A percentile compares a stretch with the other conserved stretches of the same genome.
phyloP scores from a whole-genome alignment of 2,888 invertebrate species.

The Mongoloraphidia duomilia region DNA sequence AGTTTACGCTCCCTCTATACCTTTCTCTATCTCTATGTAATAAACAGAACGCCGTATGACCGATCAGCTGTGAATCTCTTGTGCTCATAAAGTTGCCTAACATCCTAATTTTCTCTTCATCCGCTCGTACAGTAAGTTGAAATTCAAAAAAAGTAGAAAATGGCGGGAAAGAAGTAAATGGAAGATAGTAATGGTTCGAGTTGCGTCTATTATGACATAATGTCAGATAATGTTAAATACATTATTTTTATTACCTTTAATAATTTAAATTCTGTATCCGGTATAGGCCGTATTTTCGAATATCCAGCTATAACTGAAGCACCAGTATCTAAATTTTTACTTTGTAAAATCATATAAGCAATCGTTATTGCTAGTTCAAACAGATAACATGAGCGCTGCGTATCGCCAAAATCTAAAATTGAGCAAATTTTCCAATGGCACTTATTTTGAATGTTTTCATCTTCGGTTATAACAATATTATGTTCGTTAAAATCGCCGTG shows the following conservation, averaged over 20 bases:
- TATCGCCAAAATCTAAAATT: conserved; percentile 79
- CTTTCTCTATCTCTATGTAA: too few relatives aligned
- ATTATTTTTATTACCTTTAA: conserved; percentile 39
- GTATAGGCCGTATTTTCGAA: conserved; percentile 40
- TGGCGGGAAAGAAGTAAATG: too few relatives aligned
- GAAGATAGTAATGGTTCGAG: too few relatives aligned
- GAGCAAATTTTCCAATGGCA: conserved; percentile 41
- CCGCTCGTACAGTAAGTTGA: too few relatives aligned
- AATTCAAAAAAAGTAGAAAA: too few relatives aligned
- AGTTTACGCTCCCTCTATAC: too few relatives aligned
- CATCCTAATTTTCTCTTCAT: too few relatives aligned
- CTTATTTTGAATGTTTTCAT: conserved; percentile 25
- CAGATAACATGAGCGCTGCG: conserved; percentile 53
- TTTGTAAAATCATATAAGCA: conserved; percentile 64
- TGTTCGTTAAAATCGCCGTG: conserved; percentile 89
- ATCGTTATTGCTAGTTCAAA: conserved; percentile 75
- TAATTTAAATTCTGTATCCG: conserved; percentile 44
- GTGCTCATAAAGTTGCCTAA: too few relatives aligned
- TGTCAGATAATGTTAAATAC: too few relatives aligned
- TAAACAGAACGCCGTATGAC: too few relatives aligned
- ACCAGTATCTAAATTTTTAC: conserved; percentile 42
- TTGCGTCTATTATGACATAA: too few relatives aligned
- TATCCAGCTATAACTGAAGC: conserved; percentile 69
- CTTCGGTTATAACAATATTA: conserved; percentile 46
- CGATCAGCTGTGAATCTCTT: too few relatives aligned